Evolutionary conservation across 2,888 invertebrate genomes (phyloP), one percentile per base, ranked within the genome.

Genomic region (Acheta domesticus): DNA sequence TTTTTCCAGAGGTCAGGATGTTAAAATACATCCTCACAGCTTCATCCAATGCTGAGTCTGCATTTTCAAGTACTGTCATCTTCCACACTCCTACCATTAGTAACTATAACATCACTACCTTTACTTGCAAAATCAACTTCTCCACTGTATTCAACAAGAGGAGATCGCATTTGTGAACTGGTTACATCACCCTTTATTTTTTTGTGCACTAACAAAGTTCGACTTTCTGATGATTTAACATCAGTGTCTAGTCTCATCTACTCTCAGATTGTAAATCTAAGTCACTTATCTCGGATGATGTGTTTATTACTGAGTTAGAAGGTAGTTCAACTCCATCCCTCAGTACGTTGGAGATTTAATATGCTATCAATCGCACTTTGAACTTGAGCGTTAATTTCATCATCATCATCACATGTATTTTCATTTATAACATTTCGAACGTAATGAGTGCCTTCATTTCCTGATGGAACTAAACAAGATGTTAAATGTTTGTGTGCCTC

Each of bases 291-390:
- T 80, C 80, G 49, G 73, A 77, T 16, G 74, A 78, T 48, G 80
- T 76, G 48, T 50, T 80, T 49, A 80, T 76, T 21, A 76, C 76
- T 48, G 48, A 36, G n/a, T 50, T 36, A 14, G 78, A 48, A 14
- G 79, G 80, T 75, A 80, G 78, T 49, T 81, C 82, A 76, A 80
- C 81, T 49, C 82, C 82, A 78, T 84, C 83, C 83, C 80, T 76
- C 88, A 86, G 83, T 89, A 86, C 85, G 88, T 85, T 93, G 93
- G 83, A 93, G 87, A 86, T 93, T 93, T 82, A 94, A 87, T 84
- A 94, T 94, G 85, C 93, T 93, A 86, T 94, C 93, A 84, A 94
- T 94, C 82, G 94, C 94, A 85, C 92, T 93, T 86, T 94, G 93
- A 82, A 94, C 93, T 86, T 94, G 93, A 49, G 92, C 92, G 83